Base-by-base conservation (phyloP, 2,888 invertebrate species). In the Rotaria socialis region DNA sequence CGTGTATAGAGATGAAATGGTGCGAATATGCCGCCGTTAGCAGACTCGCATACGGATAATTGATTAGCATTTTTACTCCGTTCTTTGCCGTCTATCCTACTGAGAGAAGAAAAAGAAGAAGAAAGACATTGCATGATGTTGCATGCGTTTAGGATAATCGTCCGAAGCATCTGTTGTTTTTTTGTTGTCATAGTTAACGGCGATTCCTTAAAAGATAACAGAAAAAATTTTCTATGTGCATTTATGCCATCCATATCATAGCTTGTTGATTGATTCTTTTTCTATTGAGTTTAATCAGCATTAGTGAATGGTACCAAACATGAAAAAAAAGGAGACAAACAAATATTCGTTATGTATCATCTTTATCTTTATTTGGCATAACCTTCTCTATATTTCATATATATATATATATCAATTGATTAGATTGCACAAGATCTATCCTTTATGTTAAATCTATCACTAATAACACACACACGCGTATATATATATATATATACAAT, bases 281-380 rank as follows among this genome's bases (percentile, higher is more conserved):
- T 35, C 67, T 35, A 67, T 67, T 19, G 35, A 67, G 6, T 19
- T 67, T 35, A 67, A 35, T 35, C 16, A 67, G 19, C 19, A 67
- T 67, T 67, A 19, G 35, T 14, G 35, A 27, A 67, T 27, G 19
- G 14, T 7, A 24, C 24, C 1, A 24, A 14, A 24, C 7, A 47
- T 11, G 7, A 24, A 24, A 67, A 35, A 3, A 27, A 35, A 10
- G 19, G 10, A 67, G 27, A 67, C 14, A 35, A 67, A 27, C 35
- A 67, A 67, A 67, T 67, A 67, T 35, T 67, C 67, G 67, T 67
- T 35, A 67, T 35, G 6, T 35, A 67, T 67, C 67, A 67, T 67
- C 67, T 67, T 35, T 67, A 35, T 67, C 67, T 67, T 41, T 67
- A 67, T 67, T 67, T 35, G 19, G 27, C 35, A 67, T 67, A 16